phyloP scores from a whole-genome alignment of 2,797 vertebrate genomes.

The Melanotaenia maccullochi region DNA sequence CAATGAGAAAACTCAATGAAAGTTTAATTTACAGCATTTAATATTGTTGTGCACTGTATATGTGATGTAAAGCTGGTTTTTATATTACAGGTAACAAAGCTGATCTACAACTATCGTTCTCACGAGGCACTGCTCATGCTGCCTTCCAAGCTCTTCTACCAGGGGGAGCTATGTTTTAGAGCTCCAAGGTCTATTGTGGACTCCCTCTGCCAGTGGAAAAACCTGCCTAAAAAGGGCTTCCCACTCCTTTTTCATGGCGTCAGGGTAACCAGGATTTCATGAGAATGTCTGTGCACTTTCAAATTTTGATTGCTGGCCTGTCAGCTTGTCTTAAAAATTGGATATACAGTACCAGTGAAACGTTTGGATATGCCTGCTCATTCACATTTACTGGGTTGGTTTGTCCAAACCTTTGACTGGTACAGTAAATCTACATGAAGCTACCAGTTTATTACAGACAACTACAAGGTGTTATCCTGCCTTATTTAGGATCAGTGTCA shows the following conservation, averaged over 20 bases:
- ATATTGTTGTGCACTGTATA: neutral
- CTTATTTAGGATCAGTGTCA: neutral
- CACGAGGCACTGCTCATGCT: constrained; percentile 88
- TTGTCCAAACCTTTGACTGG: too few relatives aligned
- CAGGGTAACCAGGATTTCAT: constrained; percentile 77
- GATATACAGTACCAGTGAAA: neutral
- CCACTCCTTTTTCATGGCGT: constrained; percentile 94
- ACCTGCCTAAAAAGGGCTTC: constrained; percentile 90
- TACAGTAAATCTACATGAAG: neutral
- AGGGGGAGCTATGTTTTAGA: constrained; percentile 87
- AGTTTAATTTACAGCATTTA: neutral
- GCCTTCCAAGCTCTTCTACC: constrained; percentile 93
- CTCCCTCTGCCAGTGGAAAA: constrained; percentile 88
- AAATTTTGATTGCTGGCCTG: neutral
- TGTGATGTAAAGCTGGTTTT: neutral
- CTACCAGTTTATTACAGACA: neutral
- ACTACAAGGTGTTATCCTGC: neutral
- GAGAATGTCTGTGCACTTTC: neutral
- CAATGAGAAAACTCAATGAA: neutral
- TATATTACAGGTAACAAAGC: constrained; percentile 89
- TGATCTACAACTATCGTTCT: constrained; percentile 94
- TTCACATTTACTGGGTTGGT: too few relatives aligned
- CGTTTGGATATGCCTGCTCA: too few relatives aligned
- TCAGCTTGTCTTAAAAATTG: neutral
- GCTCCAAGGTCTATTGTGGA: constrained; percentile 82